Evolutionary conservation across 2,113 vertebrate genomes (phyloP).

Genomic region (Dasyurus viverrinus): DNA sequence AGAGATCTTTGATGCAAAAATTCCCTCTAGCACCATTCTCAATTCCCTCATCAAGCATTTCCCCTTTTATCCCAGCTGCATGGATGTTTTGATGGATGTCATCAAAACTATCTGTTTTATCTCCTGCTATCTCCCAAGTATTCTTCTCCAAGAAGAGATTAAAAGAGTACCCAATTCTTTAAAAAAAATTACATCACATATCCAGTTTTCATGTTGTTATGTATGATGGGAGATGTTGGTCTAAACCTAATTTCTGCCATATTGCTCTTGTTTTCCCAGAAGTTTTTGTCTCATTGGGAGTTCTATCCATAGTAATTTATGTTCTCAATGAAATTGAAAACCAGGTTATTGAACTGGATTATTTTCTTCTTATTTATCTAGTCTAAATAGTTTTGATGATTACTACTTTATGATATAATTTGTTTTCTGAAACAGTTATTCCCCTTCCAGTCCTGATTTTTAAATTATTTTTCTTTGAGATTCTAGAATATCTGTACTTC

Average conservation of each 20-base stretch:
- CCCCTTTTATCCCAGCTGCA: neutral
- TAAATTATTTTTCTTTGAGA: neutral
- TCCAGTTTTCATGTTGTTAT: neutral
- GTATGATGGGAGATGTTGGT: neutral
- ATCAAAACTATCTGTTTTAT: neutral
- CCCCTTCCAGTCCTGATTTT: neutral
- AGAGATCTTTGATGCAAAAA: neutral
- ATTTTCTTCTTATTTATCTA: neutral
- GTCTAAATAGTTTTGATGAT: neutral
- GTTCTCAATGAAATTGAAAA: neutral
- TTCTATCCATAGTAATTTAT: neutral
- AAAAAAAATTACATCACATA: neutral
- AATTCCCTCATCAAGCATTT: neutral
- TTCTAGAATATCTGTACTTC: neutral
- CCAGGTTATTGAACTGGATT: neutral
- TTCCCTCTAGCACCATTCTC: neutral
- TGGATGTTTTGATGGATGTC: neutral
- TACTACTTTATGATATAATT: neutral
- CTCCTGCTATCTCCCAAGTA: neutral
- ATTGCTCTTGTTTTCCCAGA: neutral
- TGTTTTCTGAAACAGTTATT: neutral
- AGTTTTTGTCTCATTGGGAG: neutral
- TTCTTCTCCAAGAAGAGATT: neutral
- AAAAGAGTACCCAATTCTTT: neutral
- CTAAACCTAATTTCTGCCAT: neutral